A percentile compares a stretch with the other conserved stretches of the same genome.
Evolutionary conservation across 2,888 invertebrate species (phyloP).

Genomic region (Synanthedon formicaeformis): DNA sequence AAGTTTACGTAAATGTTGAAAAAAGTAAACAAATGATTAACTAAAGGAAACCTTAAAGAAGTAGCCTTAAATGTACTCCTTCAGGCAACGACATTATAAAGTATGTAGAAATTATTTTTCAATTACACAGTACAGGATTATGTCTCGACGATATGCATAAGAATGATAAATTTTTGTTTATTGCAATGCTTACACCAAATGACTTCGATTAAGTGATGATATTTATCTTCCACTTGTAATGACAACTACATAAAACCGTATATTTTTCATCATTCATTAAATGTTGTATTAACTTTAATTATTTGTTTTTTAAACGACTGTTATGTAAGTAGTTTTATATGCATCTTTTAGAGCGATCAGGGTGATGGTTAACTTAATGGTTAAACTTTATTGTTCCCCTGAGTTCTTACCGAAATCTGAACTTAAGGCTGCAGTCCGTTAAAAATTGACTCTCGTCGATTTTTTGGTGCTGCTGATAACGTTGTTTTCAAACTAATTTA

Average conservation of each 20-base stretch:
- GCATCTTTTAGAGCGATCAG: too few relatives aligned
- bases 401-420: too few relatives aligned
- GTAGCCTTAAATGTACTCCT: conserved; percentile 5
- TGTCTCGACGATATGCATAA: not conserved
- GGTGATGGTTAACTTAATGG: too few relatives aligned
- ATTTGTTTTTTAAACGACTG: too few relatives aligned
- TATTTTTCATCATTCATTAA: too few relatives aligned
- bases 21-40: not conserved
- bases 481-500: too few relatives aligned
- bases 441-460: too few relatives aligned
- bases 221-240: conserved; percentile 31
- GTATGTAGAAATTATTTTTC: conserved; percentile 52
- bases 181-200: conserved; percentile 44
- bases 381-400: too few relatives aligned
- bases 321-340: too few relatives aligned
- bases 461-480: too few relatives aligned
- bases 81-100: conserved; percentile 34
- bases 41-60: not conserved
- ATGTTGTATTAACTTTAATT: too few relatives aligned
- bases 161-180: conserved; percentile 8
- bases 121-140: conserved; percentile 23
- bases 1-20: not conserved
- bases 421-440: too few relatives aligned
- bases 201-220: conserved; percentile 42
- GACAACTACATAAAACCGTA: not conserved